Percentiles rank a stretch among this genome's conserved stretches.
These are phyloP conservation scores for Huso huso DNA, from an alignment of 2,797 vertebrate genomes.

Conservation along the genomic window DNA sequence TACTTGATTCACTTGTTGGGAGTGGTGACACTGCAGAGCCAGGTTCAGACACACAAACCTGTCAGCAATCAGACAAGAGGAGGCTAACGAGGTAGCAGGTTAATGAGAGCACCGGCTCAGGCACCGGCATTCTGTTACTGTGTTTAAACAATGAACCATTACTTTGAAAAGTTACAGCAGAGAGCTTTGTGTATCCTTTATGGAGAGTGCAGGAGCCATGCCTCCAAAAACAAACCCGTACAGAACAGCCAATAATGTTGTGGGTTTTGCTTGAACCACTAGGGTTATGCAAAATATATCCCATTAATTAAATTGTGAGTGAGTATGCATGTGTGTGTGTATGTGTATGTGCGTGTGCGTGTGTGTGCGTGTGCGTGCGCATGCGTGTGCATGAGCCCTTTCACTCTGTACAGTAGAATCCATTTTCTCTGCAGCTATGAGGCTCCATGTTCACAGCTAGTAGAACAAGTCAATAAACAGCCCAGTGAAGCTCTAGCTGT, in stretches of 20 bases:
- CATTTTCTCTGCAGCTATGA: constrained; percentile 93
- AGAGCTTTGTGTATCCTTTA: constrained; percentile 35
- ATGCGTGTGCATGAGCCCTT: background rate
- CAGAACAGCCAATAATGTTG: background rate
- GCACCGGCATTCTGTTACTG: constrained; percentile 86
- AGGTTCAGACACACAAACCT: constrained; percentile 84
- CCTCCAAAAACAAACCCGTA: background rate
- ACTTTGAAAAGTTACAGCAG: constrained; percentile 50
- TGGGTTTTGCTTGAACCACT: no score
- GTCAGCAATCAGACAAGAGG: constrained; percentile 87
- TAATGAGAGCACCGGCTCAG: constrained; percentile 95
- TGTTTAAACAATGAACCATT: constrained; percentile 92
- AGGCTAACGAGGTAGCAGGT: constrained; percentile 97
- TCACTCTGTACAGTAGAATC: constrained; percentile 33
- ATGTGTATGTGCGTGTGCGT: constrained; percentile 18
- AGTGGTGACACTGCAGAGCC: constrained; percentile 76
- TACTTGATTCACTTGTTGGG: constrained; percentile 46
- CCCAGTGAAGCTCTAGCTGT: constrained; percentile 77
- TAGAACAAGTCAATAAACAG: constrained; percentile 99
- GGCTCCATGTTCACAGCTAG: constrained; percentile 90
- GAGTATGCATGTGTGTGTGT: constrained; percentile 9
- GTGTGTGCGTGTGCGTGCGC: constrained; percentile 26
- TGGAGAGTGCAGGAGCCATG: constrained; percentile 23
- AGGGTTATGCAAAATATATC: constrained; percentile 42
- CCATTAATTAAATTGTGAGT: constrained; percentile 34